Percentiles rank a stretch among this genome's conserved stretches.
These are phyloP conservation scores for Taxidea taxus DNA, from an alignment of 2,113 vertebrate species.

Conservation along the genomic window DNA sequence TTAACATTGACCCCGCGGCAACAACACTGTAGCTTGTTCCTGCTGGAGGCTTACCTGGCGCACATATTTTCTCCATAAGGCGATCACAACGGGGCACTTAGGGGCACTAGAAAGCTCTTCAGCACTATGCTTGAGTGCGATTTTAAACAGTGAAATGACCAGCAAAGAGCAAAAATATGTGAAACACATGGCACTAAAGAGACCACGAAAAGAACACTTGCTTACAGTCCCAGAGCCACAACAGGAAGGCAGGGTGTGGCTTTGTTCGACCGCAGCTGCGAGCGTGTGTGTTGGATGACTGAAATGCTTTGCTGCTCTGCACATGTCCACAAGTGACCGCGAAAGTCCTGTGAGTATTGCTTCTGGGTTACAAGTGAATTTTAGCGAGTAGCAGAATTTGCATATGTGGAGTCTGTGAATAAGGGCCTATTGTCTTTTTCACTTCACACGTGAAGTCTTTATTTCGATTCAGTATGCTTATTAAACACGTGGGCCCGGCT, in stretches of 20 bases:
- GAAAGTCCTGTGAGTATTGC: not conserved
- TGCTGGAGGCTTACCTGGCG: too few relatives aligned
- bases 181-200: not conserved
- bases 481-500: not conserved
- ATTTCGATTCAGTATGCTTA: not conserved
- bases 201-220: not conserved
- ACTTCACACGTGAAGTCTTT: not conserved
- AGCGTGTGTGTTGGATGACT: not conserved
- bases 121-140: not conserved
- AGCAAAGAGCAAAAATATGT: not conserved
- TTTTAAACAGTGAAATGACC: not conserved
- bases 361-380: not conserved
- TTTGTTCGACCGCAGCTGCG: not conserved
- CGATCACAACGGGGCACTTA: not conserved
- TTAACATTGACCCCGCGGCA: not conserved
- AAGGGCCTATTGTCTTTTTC: not conserved
- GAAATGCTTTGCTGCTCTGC: not conserved
- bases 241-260: not conserved
- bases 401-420: not conserved
- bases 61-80: not conserved
- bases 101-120: not conserved
- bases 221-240: not conserved
- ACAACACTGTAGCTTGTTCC: not conserved
- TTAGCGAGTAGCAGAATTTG: not conserved
- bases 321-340: not conserved